Evolutionary conservation across 1,140 invertebrate genomes (phyloP), one percentile per base, ranked within the genome.

Genomic region (Drosophila arizonae): DNA sequence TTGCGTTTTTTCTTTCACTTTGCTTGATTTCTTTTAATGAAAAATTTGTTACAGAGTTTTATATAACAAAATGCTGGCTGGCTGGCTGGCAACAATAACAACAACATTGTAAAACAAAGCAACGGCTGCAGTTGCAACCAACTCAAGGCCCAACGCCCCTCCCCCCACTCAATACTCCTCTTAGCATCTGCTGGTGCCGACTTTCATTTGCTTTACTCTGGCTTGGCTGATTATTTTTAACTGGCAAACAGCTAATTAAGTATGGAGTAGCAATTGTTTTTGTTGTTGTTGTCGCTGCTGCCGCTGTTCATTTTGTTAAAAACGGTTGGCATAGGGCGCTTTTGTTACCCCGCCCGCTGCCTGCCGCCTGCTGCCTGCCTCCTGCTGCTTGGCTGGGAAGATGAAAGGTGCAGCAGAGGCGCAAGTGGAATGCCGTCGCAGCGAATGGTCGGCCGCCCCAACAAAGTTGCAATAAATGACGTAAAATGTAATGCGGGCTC

Each of bases 241-340:
- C 84, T 88, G 84, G 85, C 77, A 89, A 88, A 89, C 85, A 89
- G 85, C 84, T 88, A 88, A 88, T 88, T 88, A 88, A 88, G 84
- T 88, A 88, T 89, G 81, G 81, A 86, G 82, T 86, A 86, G 82
- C 81, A 78, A 78, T 88, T 72, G 56, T 63, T 70, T 36, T 70
- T 70, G 33, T 39, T 55, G 46, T 17, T 45, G 74, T 76, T 68
- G 72, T 52, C 66, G 60, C 45, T 64, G 64, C 45, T 52, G 55
- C 46, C 45, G 43, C 63, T 76, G 67, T 78, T 77, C 84, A 88
- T 79, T 79, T 77, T 77, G 79, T 86, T 87, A 64, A 80, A 75
- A 80, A 60, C 65, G 75, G 51, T 30, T 54, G 51, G 51, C 51
- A 36, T n/a, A 52, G 65, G 58, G 70, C 43, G 62, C 68, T 56